Percentiles rank a stretch among this genome's conserved stretches.
phyloP scores from a whole-genome alignment of 2,113 vertebrate genomes.

The Channa argus region DNA sequence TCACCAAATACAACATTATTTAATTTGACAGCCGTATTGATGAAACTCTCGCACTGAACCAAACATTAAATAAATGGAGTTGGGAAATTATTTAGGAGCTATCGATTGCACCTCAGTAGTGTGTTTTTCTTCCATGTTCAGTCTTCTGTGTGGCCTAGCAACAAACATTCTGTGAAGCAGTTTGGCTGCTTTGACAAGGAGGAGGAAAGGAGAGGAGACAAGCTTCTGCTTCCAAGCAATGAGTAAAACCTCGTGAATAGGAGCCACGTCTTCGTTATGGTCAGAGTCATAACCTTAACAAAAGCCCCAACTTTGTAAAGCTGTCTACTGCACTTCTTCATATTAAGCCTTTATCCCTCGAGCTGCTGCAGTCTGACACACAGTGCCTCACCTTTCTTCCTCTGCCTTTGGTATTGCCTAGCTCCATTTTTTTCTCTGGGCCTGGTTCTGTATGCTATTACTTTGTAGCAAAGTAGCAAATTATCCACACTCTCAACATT shows the following conservation, averaged over 20 bases:
- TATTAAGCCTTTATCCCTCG: constrained; percentile 47
- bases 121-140: constrained; percentile 38
- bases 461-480: constrained; percentile 69
- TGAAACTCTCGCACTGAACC: constrained; percentile 35
- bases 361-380: constrained; percentile 49
- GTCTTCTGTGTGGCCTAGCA: constrained; percentile 35
- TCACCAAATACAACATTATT: constrained; percentile 48
- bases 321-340: constrained; percentile 13
- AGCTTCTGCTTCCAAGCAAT: constrained; percentile 27
- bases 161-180: constrained; percentile 10
- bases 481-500: constrained; percentile 76
- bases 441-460: constrained; percentile 47
- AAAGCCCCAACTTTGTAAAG: constrained; percentile 1
- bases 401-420: constrained; percentile 28
- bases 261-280: constrained; percentile 32
- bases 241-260: constrained; percentile 30
- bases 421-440: constrained; percentile 1
- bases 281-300: constrained; percentile 42
- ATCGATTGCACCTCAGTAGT: constrained; percentile 48
- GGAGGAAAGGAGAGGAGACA: constrained; percentile 16
- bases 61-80: constrained; percentile 44
- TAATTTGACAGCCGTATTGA: constrained; percentile 59
- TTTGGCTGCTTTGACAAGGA: constrained; percentile 12
- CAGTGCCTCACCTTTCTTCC: constrained; percentile 4
- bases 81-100: constrained; percentile 61